Conservation (phyloP, 1,140 invertebrate species). For the Philotrypesis tridentata region DNA sequence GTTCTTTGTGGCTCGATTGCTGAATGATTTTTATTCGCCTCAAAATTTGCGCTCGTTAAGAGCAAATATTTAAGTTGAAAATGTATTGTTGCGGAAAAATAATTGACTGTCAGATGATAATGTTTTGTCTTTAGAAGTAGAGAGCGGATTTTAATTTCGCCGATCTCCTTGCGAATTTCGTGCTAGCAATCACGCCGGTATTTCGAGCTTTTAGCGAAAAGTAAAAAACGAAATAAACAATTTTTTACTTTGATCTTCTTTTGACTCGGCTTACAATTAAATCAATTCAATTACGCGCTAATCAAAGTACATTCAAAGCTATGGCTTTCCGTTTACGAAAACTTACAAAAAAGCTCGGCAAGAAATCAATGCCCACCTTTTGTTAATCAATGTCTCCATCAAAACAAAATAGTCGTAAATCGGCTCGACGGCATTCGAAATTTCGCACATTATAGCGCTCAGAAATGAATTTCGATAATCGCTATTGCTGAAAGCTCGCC, state of each 20-base stretch:
- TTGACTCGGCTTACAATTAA: not conserved
- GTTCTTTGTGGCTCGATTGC: no score
- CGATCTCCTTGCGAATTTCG: not conserved
- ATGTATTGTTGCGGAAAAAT: no score
- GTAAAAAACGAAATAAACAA: not conserved
- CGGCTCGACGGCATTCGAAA: not conserved
- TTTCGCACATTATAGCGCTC: not conserved
- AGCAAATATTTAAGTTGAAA: no score
- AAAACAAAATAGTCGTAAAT: not conserved
- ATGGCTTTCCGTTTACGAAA: not conserved
- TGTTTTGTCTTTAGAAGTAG: not conserved
- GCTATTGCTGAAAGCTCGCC: not conserved
- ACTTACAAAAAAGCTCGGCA: not conserved
- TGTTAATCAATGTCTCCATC: not conserved
- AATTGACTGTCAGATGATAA: not conserved
- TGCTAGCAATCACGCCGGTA: not conserved
- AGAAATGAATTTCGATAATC: slow-evolving; percentile 16
- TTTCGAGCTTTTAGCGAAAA: not conserved
- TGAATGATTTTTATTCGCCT: not conserved
- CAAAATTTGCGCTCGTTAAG: not conserved
- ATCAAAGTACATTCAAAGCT: no score
- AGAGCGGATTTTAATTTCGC: not conserved
- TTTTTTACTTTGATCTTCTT: not conserved
- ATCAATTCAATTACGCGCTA: no score
- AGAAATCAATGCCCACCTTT: not conserved